A percentile compares a stretch with the other conserved stretches of the same genome.
Evolutionary conservation across 2,888 invertebrate genomes (phyloP).

Genomic region (Lycia hirtaria): DNA sequence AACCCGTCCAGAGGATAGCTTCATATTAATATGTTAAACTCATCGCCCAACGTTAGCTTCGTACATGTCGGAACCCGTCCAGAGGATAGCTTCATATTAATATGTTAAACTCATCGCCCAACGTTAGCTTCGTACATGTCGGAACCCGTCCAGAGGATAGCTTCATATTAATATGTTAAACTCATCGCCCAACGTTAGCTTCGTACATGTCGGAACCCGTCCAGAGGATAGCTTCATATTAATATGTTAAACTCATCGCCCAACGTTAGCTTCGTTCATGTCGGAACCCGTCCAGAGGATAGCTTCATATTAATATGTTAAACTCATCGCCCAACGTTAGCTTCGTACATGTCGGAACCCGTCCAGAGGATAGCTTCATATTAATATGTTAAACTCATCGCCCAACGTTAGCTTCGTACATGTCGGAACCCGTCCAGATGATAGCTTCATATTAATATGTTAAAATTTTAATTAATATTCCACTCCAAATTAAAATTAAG

Average conservation of each 20-base stretch:
- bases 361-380: slow-evolving; percentile 12
- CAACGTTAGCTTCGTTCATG: background rate
- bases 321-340: slow-evolving; percentile 9
- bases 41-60: background rate
- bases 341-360: background rate
- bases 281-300: background rate
- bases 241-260: slow-evolving; percentile 31
- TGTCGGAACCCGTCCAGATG: slow-evolving; percentile 1
- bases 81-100: slow-evolving; percentile 15
- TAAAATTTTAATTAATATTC: slow-evolving; percentile 35
- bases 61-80: slow-evolving; percentile 3
- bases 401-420: background rate
- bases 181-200: background rate
- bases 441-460: slow-evolving; percentile 30
- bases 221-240: slow-evolving; percentile 12
- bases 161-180: slow-evolving; percentile 35
- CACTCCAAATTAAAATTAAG: slow-evolving; percentile 39
- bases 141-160: slow-evolving; percentile 1
- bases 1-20: slow-evolving; percentile 5
- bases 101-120: slow-evolving; percentile 30
- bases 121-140: background rate
- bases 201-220: slow-evolving; percentile 1
- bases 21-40: slow-evolving; percentile 34
- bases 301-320: slow-evolving; percentile 33
- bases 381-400: slow-evolving; percentile 27